Base-by-base conservation (phyloP, 2,797 vertebrate species). In the Antennarius maculatus region DNA sequence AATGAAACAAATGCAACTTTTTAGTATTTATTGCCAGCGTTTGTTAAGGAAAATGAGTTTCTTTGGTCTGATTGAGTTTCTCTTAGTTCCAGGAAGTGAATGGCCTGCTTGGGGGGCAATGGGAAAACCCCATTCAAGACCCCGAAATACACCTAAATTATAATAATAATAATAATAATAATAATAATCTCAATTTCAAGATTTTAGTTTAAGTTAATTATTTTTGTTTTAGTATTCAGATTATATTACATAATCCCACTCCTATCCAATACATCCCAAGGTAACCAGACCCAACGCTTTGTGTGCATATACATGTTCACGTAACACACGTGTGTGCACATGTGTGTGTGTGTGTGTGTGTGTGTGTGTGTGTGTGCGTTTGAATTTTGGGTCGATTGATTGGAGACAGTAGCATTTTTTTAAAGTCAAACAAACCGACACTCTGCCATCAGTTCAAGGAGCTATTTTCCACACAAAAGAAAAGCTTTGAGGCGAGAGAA, bases 391-490 rank as follows among this genome's bases (percentile, higher is more conserved):
- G 34, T 54, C 66, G 81, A 80, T 84, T 81, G 87, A 89, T 83
- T 86, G 73, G 82, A 70, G 73, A 75, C 72, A 62, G 61, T 67
- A 73, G 78, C 71, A 63, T 81, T 12, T 39, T 41, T 41, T 41
- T 41, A 80, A 91, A 83, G 86, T 87, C 87, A 90, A 84, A 83
- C 70, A 84, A 68, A 78, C 82, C 79, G 69, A 66, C 70, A 70
- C 66, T 81, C 76, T 61, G 46, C 71, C 88, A 87, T 88, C 79
- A 82, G 87, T 92, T 92, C 84, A 91, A 89, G 84, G 86, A 86
- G 84, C 83, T 90, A 80, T 89, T 91, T 90, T 89, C 81, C 81
- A 87, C 88, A 91, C 86, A 91, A 91, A 91, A 88, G 87, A 81
- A 81, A 86, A 23, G 76, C 89, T 91, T 91, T 90, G 85, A 88